A percentile compares a stretch with the other conserved stretches of the same genome.
phyloP scores from a whole-genome alignment of 1,140 invertebrate species.

The Schlechtendalia chinensis region DNA sequence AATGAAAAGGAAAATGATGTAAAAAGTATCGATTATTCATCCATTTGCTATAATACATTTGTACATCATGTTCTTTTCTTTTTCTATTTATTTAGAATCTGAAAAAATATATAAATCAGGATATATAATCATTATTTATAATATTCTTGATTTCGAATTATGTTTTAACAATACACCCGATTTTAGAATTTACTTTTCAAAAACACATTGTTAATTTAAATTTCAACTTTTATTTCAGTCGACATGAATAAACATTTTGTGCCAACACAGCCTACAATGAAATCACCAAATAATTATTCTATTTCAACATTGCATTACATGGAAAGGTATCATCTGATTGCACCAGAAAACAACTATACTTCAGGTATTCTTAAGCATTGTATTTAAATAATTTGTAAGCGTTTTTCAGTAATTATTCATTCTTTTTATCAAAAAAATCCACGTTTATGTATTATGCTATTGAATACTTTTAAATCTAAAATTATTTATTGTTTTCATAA shows the following conservation, averaged over 20 bases:
- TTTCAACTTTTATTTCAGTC: constrained; percentile 1
- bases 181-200: background rate
- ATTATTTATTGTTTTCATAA: too few relatives aligned
- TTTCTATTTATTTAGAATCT: background rate
- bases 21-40: background rate
- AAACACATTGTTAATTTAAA: background rate
- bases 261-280: background rate
- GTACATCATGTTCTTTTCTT: background rate
- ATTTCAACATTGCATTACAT: constrained; percentile 52
- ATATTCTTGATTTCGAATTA: too few relatives aligned
- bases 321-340: constrained; percentile 52
- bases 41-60: background rate
- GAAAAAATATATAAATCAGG: background rate
- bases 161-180: background rate
- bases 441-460: too few relatives aligned
- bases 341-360: constrained; percentile 4
- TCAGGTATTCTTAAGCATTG: constrained; percentile 13
- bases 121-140: too few relatives aligned
- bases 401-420: too few relatives aligned
- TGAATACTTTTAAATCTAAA: too few relatives aligned
- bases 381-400: too few relatives aligned
- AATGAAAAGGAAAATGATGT: background rate
- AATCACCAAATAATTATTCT: constrained; percentile 51
- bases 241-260: constrained; percentile 40
- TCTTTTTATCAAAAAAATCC: too few relatives aligned